These are phyloP conservation scores for Phalacrocorax carbo DNA, from an alignment of 2,113 vertebrate species.

Conservation along the genomic window DNA sequence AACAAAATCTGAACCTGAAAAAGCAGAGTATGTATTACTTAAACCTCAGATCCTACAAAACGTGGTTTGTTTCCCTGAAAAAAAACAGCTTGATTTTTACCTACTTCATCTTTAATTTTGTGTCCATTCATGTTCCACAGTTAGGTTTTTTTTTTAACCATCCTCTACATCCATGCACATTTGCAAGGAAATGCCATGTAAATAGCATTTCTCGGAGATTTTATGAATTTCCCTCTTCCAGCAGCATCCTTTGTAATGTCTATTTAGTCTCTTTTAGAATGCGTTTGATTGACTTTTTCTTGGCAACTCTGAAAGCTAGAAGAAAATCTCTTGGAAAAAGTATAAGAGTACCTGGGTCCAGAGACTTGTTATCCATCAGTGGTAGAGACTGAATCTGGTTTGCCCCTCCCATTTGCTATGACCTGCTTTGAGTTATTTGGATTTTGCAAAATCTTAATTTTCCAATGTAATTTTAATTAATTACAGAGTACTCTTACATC, in stretches of 20 bases:
- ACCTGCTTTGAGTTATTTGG: neutral
- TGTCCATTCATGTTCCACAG: neutral
- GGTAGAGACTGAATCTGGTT: neutral
- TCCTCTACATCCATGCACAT: neutral
- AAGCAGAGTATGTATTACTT: slow-evolving; percentile 81
- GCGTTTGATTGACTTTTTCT: neutral
- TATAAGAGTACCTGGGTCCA: neutral
- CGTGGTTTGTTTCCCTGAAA: neutral
- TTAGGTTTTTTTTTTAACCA: neutral
- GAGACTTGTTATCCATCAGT: neutral
- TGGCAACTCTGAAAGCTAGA: neutral
- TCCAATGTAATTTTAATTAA: neutral
- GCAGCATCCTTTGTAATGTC: neutral
- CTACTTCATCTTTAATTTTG: neutral
- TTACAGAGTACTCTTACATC: neutral
- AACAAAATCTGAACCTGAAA: slow-evolving; percentile 80
- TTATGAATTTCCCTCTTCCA: neutral
- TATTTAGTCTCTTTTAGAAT: neutral
- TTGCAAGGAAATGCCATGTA: neutral
- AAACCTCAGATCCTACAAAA: neutral
- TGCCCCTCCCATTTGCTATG: neutral
- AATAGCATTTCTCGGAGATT: neutral
- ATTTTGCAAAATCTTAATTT: neutral
- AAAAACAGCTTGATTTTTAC: neutral
- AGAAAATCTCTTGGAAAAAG: neutral